Evolutionary conservation across 2,797 vertebrate genomes (phyloP).

Genomic region (Tinamus major): DNA sequence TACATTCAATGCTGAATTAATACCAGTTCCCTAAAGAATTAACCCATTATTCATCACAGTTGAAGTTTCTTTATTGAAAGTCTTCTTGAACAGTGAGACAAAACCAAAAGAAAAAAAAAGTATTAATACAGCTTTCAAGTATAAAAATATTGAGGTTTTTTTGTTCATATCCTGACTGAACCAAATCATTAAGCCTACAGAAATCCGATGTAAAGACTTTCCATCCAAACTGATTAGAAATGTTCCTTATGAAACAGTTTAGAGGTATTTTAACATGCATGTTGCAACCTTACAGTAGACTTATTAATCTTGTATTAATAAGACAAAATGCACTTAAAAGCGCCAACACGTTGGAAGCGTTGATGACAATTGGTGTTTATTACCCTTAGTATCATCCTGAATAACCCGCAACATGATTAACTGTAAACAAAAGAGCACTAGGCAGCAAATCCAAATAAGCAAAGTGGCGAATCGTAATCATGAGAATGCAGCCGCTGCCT

Average conservation of each 20-base stretch:
- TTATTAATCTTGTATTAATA: not conserved
- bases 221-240: not conserved
- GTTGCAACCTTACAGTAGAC: not conserved
- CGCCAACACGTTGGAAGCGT: not conserved
- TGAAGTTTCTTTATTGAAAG: conserved; percentile 23
- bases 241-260: not conserved
- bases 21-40: conserved; percentile 46
- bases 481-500: not conserved
- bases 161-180: not conserved
- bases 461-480: not conserved
- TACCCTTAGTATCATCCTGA: not conserved
- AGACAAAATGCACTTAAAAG: not conserved
- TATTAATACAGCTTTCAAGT: not conserved
- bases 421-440: not conserved
- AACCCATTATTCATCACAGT: conserved; percentile 43
- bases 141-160: not conserved
- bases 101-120: not conserved
- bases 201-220: not conserved
- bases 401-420: not conserved
- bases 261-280: not conserved
- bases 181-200: not conserved
- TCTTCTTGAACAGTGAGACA: conserved; percentile 1
- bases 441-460: not conserved
- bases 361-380: not conserved
- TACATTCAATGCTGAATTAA: conserved; percentile 32